Evolutionary conservation across 2,888 invertebrate genomes (phyloP).

Genomic region (Aleiodes testaceus): DNA sequence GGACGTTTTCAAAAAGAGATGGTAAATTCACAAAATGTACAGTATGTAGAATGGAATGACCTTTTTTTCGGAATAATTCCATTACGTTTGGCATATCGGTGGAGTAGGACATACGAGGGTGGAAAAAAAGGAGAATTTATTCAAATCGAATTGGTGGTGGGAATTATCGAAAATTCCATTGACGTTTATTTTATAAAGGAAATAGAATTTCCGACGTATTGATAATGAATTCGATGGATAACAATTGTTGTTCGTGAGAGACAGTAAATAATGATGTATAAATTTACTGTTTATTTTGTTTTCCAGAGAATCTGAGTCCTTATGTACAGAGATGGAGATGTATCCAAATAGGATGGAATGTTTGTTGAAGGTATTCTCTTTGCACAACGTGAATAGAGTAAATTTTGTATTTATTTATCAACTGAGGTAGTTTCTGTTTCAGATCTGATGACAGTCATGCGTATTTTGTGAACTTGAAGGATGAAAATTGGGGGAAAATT

Average conservation of each 20-base stretch:
- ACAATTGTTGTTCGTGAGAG: neutral
- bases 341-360: neutral
- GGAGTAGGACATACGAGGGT: neutral
- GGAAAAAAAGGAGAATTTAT: slow-evolving; percentile 20
- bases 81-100: slow-evolving; percentile 12
- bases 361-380: neutral
- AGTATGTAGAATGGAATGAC: slow-evolving; percentile 7
- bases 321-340: neutral
- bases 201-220: slow-evolving; percentile 6
- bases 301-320: neutral
- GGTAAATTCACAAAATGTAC: no score
- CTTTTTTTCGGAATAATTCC: slow-evolving; percentile 18
- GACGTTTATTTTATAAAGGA: slow-evolving; percentile 17
- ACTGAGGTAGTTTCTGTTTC: neutral
- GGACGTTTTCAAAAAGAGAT: neutral
- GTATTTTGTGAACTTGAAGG: neutral
- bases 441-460: neutral
- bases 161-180: slow-evolving; percentile 30
- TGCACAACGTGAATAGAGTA: neutral
- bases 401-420: neutral
- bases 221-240: neutral
- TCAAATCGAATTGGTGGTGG: slow-evolving; percentile 24
- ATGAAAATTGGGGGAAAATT: neutral
- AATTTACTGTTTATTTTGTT: no score
- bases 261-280: no score